These are phyloP conservation scores for Glaucopsyche alexis DNA, from an alignment of 2,888 invertebrate species.

Conservation along the genomic window DNA sequence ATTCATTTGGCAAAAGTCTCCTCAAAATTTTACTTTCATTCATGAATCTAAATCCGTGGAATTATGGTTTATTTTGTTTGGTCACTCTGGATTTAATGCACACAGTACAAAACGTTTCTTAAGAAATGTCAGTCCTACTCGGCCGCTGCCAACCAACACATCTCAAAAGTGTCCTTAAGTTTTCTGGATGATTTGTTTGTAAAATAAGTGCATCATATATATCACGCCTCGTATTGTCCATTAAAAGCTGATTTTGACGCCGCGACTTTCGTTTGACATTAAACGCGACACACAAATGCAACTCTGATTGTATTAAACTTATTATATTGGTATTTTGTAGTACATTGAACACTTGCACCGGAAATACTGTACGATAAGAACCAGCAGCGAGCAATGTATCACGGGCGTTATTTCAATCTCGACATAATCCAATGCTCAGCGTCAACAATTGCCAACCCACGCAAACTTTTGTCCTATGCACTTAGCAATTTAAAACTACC, in stretches of 20 bases:
- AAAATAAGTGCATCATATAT: neutral
- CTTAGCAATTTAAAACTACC: constrained; percentile 8
- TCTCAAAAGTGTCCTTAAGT: neutral
- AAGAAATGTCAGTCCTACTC: neutral
- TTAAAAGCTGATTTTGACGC: constrained; percentile 15
- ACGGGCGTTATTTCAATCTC: constrained; percentile 4
- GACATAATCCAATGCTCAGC: neutral
- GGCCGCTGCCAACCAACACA: neutral
- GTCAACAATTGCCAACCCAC: constrained; percentile 28
- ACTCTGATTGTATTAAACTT: neutral
- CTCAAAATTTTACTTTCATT: too few relatives aligned
- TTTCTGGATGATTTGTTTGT: constrained; percentile 2
- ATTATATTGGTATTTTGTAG: neutral
- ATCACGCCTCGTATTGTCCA: neutral
- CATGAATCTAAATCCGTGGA: too few relatives aligned
- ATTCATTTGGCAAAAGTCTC: too few relatives aligned
- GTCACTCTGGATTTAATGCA: too few relatives aligned
- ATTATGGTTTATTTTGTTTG: too few relatives aligned
- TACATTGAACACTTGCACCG: neutral
- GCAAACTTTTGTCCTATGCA: constrained; percentile 30
- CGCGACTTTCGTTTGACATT: neutral
- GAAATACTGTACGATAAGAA: constrained; percentile 11
- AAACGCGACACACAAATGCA: neutral
- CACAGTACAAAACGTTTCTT: too few relatives aligned
- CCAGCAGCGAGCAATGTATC: constrained; percentile 5